A percentile compares a stretch with the other conserved stretches of the same genome.
phyloP scores from a whole-genome alignment of 2,888 invertebrate genomes.

The Liposcelis brunnea region DNA sequence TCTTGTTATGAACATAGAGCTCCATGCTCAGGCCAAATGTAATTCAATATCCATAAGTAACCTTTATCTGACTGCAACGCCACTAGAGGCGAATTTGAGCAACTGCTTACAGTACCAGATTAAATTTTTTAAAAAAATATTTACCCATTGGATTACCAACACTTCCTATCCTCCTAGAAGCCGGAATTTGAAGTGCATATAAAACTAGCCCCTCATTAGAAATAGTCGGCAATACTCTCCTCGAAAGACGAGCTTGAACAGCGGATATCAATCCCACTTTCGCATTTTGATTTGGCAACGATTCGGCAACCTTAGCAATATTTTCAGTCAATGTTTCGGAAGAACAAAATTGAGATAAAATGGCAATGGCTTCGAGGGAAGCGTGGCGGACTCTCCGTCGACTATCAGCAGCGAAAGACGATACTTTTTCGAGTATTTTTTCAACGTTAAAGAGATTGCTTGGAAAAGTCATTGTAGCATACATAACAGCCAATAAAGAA shows the following conservation, averaged over 20 bases:
- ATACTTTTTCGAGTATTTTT: conserved; percentile 15
- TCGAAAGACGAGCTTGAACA: conserved; percentile 53
- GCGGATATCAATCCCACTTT: conserved; percentile 32
- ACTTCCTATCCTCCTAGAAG: conserved; percentile 15
- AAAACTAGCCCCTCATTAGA: conserved; percentile 54
- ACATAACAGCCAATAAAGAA: conserved; percentile 56
- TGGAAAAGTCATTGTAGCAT: conserved; percentile 59
- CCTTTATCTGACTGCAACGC: conserved; percentile 1
- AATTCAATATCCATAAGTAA: too few relatives aligned
- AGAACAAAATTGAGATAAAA: conserved; percentile 45
- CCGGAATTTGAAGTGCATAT: conserved; percentile 49
- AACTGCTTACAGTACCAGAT: conserved; percentile 3
- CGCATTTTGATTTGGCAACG: conserved; percentile 18
- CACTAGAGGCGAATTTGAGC: background rate
- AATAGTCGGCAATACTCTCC: conserved; percentile 53
- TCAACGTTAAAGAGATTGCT: conserved; percentile 50
- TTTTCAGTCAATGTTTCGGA: too few relatives aligned
- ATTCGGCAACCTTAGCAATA: too few relatives aligned
- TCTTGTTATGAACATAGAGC: too few relatives aligned
- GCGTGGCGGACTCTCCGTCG: conserved; percentile 53
- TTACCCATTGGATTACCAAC: conserved; percentile 1
- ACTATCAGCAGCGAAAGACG: conserved; percentile 26
- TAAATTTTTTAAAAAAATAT: conserved; percentile 5
- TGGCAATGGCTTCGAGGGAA: conserved; percentile 60
- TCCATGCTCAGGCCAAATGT: too few relatives aligned